Evolutionary conservation across 1,140 invertebrate genomes (phyloP).

Genomic region (Saccostrea glomerata): DNA sequence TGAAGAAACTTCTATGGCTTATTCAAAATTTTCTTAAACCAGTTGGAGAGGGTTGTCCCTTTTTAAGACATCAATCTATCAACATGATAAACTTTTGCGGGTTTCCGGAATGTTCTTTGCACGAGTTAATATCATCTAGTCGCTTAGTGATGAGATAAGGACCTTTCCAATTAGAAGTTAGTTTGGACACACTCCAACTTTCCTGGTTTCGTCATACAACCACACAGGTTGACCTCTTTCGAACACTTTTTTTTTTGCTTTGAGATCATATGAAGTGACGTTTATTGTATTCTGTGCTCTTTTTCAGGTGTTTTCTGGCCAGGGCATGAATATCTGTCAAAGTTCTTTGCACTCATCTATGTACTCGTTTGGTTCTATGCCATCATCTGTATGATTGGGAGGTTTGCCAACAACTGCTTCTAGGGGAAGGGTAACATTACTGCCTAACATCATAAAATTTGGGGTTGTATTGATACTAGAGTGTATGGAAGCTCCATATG

Average conservation of each 20-base stretch:
- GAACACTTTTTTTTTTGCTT: no score
- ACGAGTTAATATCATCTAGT: slow-evolving; percentile 55
- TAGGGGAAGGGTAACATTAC: slow-evolving; percentile 51
- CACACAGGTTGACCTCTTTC: no score
- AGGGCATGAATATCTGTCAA: not conserved
- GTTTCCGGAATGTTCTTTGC: slow-evolving; percentile 17
- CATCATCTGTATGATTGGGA: not conserved
- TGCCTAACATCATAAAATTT: slow-evolving; percentile 60
- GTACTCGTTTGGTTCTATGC: not conserved
- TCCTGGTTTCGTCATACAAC: slow-evolving; percentile 41
- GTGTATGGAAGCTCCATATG: slow-evolving; percentile 52
- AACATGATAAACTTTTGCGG: slow-evolving; percentile 47
- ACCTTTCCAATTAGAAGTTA: slow-evolving; percentile 51
- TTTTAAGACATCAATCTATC: slow-evolving; percentile 49
- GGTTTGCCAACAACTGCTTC: slow-evolving; percentile 44
- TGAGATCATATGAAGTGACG: no score
- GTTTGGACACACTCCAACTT: slow-evolving; percentile 55
- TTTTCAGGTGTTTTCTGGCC: slow-evolving; percentile 29
- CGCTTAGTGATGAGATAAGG: slow-evolving; percentile 51
- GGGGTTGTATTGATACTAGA: slow-evolving; percentile 48
- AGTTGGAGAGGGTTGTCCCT: slow-evolving; percentile 39
- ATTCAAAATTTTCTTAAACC: slow-evolving; percentile 26
- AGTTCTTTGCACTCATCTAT: not conserved
- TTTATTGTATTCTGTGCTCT: no score
- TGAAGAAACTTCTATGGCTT: not conserved